phyloP scores from a whole-genome alignment of 2,888 invertebrate species.

The Pseudococcus longispinus region DNA sequence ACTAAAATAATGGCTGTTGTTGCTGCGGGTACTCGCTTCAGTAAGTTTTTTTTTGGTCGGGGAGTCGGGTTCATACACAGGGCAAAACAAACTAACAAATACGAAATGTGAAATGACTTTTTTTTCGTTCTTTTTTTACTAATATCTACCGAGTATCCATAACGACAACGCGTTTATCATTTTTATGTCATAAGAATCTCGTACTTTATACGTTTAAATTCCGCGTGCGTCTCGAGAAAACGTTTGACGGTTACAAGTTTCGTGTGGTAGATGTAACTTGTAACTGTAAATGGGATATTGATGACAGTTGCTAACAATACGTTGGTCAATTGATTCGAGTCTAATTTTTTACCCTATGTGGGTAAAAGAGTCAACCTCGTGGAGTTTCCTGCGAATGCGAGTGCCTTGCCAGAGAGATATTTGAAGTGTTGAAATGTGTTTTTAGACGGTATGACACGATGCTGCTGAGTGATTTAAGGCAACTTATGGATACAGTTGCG shows the following conservation, averaged over 20 bases:
- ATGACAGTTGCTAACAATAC: conserved; percentile 43
- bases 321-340: conserved; percentile 42
- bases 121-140: conserved; percentile 23
- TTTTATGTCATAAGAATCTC: conserved; percentile 45
- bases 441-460: too few species aligned
- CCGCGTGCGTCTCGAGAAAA: conserved; percentile 12
- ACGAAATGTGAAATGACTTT: conserved; percentile 42
- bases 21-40: conserved; percentile 35
- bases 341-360: not conserved
- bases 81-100: conserved; percentile 40
- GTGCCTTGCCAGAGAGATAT: too few species aligned
- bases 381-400: too few species aligned
- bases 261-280: conserved; percentile 21
- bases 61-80: not conserved
- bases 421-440: too few species aligned
- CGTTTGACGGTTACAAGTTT: conserved; percentile 29
- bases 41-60: not conserved
- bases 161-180: conserved; percentile 44
- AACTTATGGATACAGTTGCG: too few species aligned
- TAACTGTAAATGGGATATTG: conserved; percentile 45
- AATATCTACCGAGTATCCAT: conserved; percentile 38
- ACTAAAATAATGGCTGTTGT: conserved; percentile 37
- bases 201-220: conserved; percentile 9
- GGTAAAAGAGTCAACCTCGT: too few species aligned
- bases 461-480: too few species aligned